These are phyloP conservation scores for Anastrepha obliqua DNA, from an alignment of 1,140 invertebrate species.

Conservation along the genomic window DNA sequence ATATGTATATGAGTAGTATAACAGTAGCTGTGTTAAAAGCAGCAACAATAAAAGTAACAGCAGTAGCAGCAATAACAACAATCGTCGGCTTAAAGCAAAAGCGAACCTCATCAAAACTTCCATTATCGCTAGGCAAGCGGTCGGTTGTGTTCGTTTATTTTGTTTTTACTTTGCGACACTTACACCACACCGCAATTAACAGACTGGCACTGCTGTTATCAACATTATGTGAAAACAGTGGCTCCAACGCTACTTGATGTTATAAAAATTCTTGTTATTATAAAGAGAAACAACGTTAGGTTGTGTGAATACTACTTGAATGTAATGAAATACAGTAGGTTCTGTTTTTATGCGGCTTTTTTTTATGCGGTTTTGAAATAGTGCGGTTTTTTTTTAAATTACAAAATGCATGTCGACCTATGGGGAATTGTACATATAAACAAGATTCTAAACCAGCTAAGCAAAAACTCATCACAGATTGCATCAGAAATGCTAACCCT, in stretches of 20 bases:
- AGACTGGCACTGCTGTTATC: neutral
- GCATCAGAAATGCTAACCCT: too few species aligned
- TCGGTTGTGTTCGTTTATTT: neutral
- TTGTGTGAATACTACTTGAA: too few species aligned
- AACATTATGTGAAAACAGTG: neutral
- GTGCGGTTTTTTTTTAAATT: too few species aligned
- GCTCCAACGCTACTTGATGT: neutral
- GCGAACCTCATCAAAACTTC: constrained; percentile 14
- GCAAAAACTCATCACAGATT: too few species aligned
- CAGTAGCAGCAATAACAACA: neutral
- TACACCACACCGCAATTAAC: neutral
- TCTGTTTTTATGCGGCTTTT: too few species aligned
- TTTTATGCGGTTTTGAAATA: too few species aligned
- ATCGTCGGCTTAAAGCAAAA: neutral
- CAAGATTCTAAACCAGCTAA: too few species aligned
- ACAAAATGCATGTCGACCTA: too few species aligned
- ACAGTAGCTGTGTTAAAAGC: neutral
- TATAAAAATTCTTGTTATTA: too few species aligned
- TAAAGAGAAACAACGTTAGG: too few species aligned
- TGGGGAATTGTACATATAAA: too few species aligned
- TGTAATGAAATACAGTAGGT: too few species aligned
- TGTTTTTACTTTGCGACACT: neutral
- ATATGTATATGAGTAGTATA: neutral
- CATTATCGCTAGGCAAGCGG: neutral
- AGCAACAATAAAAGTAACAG: neutral